Evolutionary conservation across 2,797 vertebrate genomes (phyloP).

Genomic region (Luscinia megarhynchos): DNA sequence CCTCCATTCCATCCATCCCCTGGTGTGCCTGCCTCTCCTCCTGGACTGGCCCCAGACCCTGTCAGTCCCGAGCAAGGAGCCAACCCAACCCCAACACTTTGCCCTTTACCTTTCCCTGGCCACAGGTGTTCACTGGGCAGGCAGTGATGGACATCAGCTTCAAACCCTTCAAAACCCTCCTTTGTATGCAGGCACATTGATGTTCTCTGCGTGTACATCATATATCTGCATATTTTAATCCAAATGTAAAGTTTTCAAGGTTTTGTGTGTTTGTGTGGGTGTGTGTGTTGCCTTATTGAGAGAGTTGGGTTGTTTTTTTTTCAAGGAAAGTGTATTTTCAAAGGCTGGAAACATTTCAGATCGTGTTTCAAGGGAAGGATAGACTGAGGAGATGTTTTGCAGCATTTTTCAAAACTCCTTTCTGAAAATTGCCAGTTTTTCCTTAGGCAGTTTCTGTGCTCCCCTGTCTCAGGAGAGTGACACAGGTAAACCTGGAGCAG

Average conservation of each 20-base stretch:
- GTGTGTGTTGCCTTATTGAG: background rate
- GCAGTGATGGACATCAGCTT: background rate
- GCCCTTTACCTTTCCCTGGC: background rate
- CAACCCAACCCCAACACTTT: background rate
- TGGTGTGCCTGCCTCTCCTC: background rate
- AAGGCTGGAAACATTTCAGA: background rate
- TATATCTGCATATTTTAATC: background rate
- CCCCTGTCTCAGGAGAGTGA: background rate
- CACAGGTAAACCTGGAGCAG: background rate
- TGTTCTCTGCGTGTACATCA: fast-evolving
- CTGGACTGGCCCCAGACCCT: background rate
- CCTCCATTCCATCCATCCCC: fast-evolving
- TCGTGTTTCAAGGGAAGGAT: background rate
- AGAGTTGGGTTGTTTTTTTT: background rate
- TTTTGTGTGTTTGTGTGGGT: background rate
- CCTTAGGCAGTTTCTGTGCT: background rate
- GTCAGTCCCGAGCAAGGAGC: background rate
- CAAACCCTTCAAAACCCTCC: background rate
- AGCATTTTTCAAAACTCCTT: background rate
- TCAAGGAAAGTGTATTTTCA: background rate
- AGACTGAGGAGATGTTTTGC: background rate
- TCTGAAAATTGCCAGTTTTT: background rate
- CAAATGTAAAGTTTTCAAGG: background rate
- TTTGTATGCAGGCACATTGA: fast-evolving
- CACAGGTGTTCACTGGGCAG: fast-evolving